Evolutionary conservation across 1,140 invertebrate species (phyloP), one percentile per base, ranked within the genome.

Genomic region (Sipha flava): DNA sequence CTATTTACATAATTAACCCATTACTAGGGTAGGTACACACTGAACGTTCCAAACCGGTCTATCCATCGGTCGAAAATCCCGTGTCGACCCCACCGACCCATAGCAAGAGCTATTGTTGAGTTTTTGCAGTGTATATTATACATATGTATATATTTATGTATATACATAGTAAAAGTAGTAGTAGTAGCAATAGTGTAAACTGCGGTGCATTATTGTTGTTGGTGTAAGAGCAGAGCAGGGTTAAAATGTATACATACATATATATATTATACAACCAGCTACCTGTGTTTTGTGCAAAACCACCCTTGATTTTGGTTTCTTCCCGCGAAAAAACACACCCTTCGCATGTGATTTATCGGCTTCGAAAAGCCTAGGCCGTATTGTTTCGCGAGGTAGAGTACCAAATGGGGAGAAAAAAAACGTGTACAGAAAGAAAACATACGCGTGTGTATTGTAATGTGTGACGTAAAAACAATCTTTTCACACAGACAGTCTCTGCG

Each of bases 231-330:
- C 40, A 45, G 23, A 70, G 66, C 34, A 37, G 40, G 66, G 40
- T 47, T 70, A 29, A 45, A 70, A 70, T 70, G 18, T 47, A 70
- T 29, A 68, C 40, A 68, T 4, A 26, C 7, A 45, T 18, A 45
- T 37, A 43, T 66, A 23, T 70, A 70, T 29, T 29, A 26, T 29
- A 70, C 66, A 5, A 47, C 43, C 5, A 43, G 66, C 73, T 77
- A 77, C 73, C 73, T 77, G 73, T 59, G 73, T 77, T 75, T 54
- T 77, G 52, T 77, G 73, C 52, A 3, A 77, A 77, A 59, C 73
- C 34, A 77, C 73, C 73, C 73, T 54, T 57, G 73, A 77, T 77
- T 77, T 77, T 16, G 52, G 45, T 77, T 77, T 77, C 73, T 77
- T 77, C 73, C 73, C 73, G 73, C 73, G 73, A 54, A 70, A 54